phyloP scores from a whole-genome alignment of 2,797 vertebrate species.

The Vipera ursinii region DNA sequence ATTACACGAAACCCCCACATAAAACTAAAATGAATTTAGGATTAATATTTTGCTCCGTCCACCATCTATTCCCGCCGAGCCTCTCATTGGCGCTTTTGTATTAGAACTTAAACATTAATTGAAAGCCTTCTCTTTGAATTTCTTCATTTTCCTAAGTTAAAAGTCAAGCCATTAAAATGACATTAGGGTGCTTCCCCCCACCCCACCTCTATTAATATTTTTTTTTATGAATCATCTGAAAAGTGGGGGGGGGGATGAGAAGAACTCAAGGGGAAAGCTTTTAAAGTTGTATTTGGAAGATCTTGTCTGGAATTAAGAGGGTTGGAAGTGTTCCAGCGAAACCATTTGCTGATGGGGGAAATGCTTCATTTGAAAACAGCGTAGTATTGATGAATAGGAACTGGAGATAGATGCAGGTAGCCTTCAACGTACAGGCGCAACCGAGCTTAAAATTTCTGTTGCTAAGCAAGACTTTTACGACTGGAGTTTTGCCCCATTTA shows the following conservation, averaged over 20 bases:
- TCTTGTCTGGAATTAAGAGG: constrained; percentile 4
- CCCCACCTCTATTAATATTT: constrained; percentile 18
- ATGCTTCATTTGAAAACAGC: not conserved
- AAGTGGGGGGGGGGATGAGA: not conserved
- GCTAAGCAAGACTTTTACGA: not conserved
- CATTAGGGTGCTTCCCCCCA: not conserved
- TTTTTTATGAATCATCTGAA: constrained; percentile 24
- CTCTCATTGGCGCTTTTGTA: constrained; percentile 56
- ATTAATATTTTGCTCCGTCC: constrained; percentile 55
- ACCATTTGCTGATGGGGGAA: constrained; percentile 10
- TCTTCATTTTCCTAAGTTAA: constrained; percentile 52
- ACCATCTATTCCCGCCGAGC: constrained; percentile 34
- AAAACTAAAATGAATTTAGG: constrained; percentile 44
- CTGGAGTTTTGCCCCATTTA: not conserved
- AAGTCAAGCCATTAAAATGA: constrained; percentile 53
- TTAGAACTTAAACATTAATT: constrained; percentile 64
- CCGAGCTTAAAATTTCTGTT: not conserved
- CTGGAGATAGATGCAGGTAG: not conserved
- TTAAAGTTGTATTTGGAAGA: not conserved
- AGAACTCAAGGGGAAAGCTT: not conserved
- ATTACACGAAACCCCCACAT: constrained; percentile 45
- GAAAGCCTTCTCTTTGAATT: constrained; percentile 58
- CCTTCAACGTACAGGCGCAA: not conserved
- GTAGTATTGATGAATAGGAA: not conserved
- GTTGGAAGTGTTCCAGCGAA: constrained; percentile 14